Evolutionary conservation across 2,113 vertebrate genomes (phyloP).

Genomic region (Menura novaehollandiae): DNA sequence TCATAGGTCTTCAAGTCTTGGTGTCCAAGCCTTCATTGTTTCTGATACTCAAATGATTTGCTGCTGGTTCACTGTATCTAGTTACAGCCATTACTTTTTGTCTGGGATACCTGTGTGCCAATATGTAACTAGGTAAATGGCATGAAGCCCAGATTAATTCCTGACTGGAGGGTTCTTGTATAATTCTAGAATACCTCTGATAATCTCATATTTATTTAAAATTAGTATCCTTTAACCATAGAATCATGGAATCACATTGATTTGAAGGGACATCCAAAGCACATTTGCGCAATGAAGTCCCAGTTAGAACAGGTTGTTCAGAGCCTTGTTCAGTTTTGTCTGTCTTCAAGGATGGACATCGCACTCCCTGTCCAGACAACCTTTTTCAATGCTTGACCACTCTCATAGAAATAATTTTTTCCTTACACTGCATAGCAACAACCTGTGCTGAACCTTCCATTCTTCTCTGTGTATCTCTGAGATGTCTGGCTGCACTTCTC

Average conservation of each 20-base stretch:
- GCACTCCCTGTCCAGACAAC: not conserved
- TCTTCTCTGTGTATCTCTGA: not conserved
- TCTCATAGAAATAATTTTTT: not conserved
- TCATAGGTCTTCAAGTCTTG: not conserved
- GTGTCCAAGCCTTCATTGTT: not conserved
- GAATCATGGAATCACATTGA: not conserved
- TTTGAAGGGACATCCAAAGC: not conserved
- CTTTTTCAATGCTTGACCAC: not conserved
- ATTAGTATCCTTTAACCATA: not conserved
- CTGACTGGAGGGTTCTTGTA: not conserved
- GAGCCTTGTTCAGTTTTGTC: accelerated
- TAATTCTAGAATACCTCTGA: not conserved
- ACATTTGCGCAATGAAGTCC: not conserved
- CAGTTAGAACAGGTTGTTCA: not conserved
- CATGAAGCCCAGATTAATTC: not conserved
- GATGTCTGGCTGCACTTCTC: not conserved
- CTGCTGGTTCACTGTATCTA: not conserved
- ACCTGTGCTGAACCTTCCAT: not conserved
- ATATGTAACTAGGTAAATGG: not conserved
- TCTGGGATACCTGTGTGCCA: not conserved
- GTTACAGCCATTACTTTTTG: not conserved
- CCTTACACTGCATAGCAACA: not conserved
- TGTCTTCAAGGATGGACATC: not conserved
- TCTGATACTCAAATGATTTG: not conserved
- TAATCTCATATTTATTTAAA: not conserved